These are phyloP conservation scores for Craterocephalus amniculus DNA, from an alignment of 2,797 vertebrate species.

Conservation along the genomic window DNA sequence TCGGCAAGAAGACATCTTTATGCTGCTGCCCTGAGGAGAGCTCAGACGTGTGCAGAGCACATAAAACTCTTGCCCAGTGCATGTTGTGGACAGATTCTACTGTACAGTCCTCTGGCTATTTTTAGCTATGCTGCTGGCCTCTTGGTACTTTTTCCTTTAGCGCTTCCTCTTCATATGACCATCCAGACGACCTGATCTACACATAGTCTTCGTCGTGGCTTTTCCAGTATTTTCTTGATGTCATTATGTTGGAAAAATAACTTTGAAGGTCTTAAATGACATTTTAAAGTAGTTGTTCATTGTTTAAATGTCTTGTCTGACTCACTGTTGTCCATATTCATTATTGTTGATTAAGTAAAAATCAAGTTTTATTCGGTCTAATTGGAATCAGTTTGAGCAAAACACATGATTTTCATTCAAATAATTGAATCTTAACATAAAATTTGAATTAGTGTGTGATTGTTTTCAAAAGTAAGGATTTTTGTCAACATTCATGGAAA, in stretches of 20 bases:
- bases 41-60: constrained; percentile 42
- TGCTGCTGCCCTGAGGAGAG: constrained; percentile 18
- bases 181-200: constrained; percentile 58
- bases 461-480: background rate
- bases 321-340: background rate
- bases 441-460: constrained; percentile 2
- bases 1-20: constrained; percentile 26
- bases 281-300: constrained; percentile 6
- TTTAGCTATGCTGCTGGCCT: constrained; percentile 66
- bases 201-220: constrained; percentile 41
- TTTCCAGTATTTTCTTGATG: constrained; percentile 22
- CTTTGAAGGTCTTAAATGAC: constrained; percentile 5
- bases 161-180: constrained; percentile 60
- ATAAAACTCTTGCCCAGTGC: constrained; percentile 39
- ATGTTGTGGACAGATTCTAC: constrained; percentile 43
- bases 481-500: constrained; percentile 27
- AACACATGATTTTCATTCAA: constrained; percentile 10
- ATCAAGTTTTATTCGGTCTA: constrained; percentile 17
- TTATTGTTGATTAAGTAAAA: constrained; percentile 6
- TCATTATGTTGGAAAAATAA: constrained; percentile 12
- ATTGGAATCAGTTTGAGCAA: constrained; percentile 13
- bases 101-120: constrained; percentile 60
- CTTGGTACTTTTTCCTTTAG: constrained; percentile 63
- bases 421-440: constrained; percentile 12
- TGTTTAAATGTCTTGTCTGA: background rate